Base-by-base conservation (phyloP, 1,140 invertebrate genomes). In the Listronotus oregonensis region DNA sequence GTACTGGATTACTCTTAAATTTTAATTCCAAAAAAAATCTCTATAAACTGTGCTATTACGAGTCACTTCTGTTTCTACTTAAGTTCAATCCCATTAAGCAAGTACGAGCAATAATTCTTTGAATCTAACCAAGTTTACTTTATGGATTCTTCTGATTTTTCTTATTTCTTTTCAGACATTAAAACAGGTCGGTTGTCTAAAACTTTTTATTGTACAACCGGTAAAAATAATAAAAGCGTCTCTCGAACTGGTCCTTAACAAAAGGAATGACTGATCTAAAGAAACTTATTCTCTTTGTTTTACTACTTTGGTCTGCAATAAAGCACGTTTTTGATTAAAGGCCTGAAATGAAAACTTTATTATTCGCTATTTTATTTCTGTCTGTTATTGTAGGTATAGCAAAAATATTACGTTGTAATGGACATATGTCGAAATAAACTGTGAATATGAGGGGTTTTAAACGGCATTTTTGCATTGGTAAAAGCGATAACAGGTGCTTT, bases 271-370 rank as follows among this genome's bases (percentile, higher is more conserved):
- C 55, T 46, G 55, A 58, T 43, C 52, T 55, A 58, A 43, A 46
- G 55, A 43, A 46, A 58, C 40, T 58, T 58, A 58, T 58, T 46
- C 43, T 27, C 55, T 58, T 58, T 58, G 55, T 58, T 58, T 58
- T 58, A 58, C 55, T 58, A 27, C 55, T 58, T 27, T 46, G 21
- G 40, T 15, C 42, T 43, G 55, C 55, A 58, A 58, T 58, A 58
- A 58, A 46, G 21, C 31, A 34, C 9, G 15, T 14, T 39, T 46
- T 43, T 58, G 55, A 58, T 58, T 58, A 58, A 58, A 46, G 31
- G 27, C 39, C 15, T 17, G 21, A 43, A 46, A 58, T 9, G 40
- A 46, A 44, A 58, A 58, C 42, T 46, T 58, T 58, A 58, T 46
- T 58, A 21, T 46, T 46, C n/a, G 15, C 21, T 32, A 17, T 15